Evolutionary conservation across 2,888 invertebrate species (phyloP), one percentile per base, ranked within the genome.

Genomic region (Dinocampus coccinellae): DNA sequence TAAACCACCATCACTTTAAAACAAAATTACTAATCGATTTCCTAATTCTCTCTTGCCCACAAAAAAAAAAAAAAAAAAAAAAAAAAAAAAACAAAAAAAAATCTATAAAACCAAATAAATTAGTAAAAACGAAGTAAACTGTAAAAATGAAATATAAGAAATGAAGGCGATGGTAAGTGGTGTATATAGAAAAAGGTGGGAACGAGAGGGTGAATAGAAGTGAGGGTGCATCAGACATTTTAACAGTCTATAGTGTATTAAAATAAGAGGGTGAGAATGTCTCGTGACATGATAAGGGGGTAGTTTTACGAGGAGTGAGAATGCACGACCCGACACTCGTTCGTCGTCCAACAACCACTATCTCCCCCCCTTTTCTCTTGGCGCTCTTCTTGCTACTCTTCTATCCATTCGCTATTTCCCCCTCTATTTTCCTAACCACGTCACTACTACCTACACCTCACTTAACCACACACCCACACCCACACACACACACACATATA

Each of bases 221-320:
- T 16, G 16, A 16, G 47, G 16, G 1, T 47, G 16, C 47, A 16
- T 47, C 47, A 47, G 47, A 20, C 47, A 47, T 16, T 47, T 16
- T 47, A 47, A 47, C 47, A 7, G 36, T 55, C 13, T 55, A n/a
- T 64, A 16, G 26, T 20, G 22, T 29, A 64, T 42, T 20, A 7
- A 22, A 36, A 47, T 13, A 47, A 13, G 42, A 47, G 55, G 58
- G 60, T 53, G 55, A 61, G 47, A 57, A 65, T 3, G 29, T 11
- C 55, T 55, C 47, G 63, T 63, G 47, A 64, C 53, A 53, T 66
- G 76, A 66, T 65, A 72, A 63, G 66, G 77, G 78, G 80, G 78
- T 77, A 77, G 79, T 72, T 83, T 86, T 85, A 86, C 84, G 86
- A 85, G 78, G 81, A 83, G 83, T 75, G 79, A 83, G 82, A 77